Evolutionary conservation across 2,888 invertebrate species (phyloP), one percentile per base, ranked within the genome.

Genomic region (Stenichneumon culpator): DNA sequence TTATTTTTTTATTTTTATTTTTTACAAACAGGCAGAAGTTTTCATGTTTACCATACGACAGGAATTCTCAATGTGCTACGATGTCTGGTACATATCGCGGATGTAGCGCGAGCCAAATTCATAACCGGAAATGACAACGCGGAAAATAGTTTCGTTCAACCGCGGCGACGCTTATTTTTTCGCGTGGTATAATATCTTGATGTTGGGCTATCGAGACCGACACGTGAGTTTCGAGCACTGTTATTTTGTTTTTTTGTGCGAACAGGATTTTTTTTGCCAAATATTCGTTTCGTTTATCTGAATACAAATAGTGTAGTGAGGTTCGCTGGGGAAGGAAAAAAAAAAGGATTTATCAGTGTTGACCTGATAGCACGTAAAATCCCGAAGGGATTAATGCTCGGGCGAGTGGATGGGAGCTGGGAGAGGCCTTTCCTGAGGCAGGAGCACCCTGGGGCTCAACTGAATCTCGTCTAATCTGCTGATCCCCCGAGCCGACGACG

Each of bases 381-480:
- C 73, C 79, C 16, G 78, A 74, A 75, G 11, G 82, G 74, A 82
- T 84, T 83, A 86, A 86, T 67, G 78, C 78, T 22, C 22, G 47
- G 36, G 57, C 70, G 69, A 69, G 74, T 68, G 78, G 69, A 32
- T 14, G 74, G 54, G 36, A 44, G 47, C 44, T 39, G 65, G 72
- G 67, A 19, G 60, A 25, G 60, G 73, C 28, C 65, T 70, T 60
- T 22, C 69, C 70, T 11, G 68, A 86, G 74, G 79, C 81, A 32
- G 52, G 7, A 79, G 73, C 78, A 82, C 69, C 65, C 68, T 68
- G 25, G 32, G 54, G 78, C 67, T 67, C 69, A 50, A 86, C 82
- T 87, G 82, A 87, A 87, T 87, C 84, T 84, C 82, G 69, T 82
- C 80, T 87, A 87, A 87, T 87, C 86, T 86, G 82, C 82, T 82